Base-by-base conservation (phyloP, 1,140 invertebrate species). In the Globodera rostochiensis region DNA sequence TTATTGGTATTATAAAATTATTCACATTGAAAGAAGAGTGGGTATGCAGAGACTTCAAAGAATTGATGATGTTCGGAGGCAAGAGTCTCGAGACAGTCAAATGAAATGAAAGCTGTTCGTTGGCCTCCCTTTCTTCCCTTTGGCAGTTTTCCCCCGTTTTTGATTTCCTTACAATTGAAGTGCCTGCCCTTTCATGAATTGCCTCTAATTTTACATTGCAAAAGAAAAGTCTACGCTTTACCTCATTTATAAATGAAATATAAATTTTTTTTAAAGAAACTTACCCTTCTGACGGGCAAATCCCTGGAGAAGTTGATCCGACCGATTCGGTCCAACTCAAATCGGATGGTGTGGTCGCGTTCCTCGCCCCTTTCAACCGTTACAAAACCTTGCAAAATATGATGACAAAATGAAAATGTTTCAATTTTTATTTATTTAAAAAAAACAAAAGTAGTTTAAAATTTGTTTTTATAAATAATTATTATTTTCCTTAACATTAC, bases 231-330 rank as follows among this genome's bases (percentile, higher is more conserved):
- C 2, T 36, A 36, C 36, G n/a, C 36, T 25, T 25, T 25, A 25
- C 25, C 36, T 66, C 60, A 69, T 71, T 9, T 50, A 66, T 11
- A 47, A 83, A 53, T 11, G n/a, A 57, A 80, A 66, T 4, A 50
- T 21, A 4, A 86, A 80, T 49, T 47, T 25, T 70, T 64, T 11
- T 74, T 64, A 15, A 7, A 77, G 70, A 82, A 71, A 79, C 77
- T 79, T 70, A 88, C 87, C 69, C 82, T 82, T 74, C 85, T 71
- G 45, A 89, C 88, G 11, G 88, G 89, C n/a, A 89, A 84, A 84
- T 89, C 88, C 75, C 88, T 83, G 5, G 85, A 88, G 77, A 90
- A 89, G 74, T 83, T 90, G 25, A 89, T 88, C 53, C 88, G 75
- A 50, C 89, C 89, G 80, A 89, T 89, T n/a, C 82, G 49, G 57